Base-by-base conservation (phyloP, 2,113 vertebrate genomes). In the Tautogolabrus adspersus region DNA sequence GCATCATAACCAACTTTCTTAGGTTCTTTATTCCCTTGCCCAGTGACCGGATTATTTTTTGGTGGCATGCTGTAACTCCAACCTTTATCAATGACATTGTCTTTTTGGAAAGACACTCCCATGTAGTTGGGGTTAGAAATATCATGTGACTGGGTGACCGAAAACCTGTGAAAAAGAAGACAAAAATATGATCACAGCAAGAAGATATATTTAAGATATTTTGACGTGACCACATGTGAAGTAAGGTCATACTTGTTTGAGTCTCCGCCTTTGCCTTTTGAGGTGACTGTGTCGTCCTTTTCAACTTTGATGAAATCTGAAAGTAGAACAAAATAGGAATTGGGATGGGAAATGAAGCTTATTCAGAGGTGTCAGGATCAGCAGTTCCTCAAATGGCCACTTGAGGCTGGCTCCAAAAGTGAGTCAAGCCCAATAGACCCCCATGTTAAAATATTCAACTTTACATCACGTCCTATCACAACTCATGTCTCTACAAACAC, bases 241-340 rank as follows among this genome's bases (percentile, higher is more conserved):
- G 22, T 1, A 10, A 67, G 2, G 3, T 56, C 89, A 84, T 68
- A 94, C 94, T 84, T 95, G 88, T 66, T 92, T 26, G 7, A 7
- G 18, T 93, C 93, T 19, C 77, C 30, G n/a, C 83, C 57, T 95
- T 96, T 93, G 86, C 78, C 34, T 88, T 96, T 97, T n/a, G 92
- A 87, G 26, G 88, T 91, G n/a, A 91, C 81, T 0, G 94, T 77
- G 83, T 99, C 98, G 72, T 99, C 98, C 15, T 93, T 93, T 82
- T 98, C 97, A 2, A 96, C 89, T 96, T 99, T 97, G 87, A 99
- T 97, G 81, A 99, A 99, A 91, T 99, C 98, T 99, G 83, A 77
- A 90, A 79, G 30, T 12, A 54, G 16, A 77, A 15, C 16, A 79
- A 84, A 75, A 78, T 12, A 26, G 2, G 11, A 54, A 37, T n/a